Percentiles rank a stretch among this genome's conserved stretches.
These are phyloP conservation scores for Thymallus thymallus DNA, from an alignment of 2,113 vertebrate species.

Conservation along the genomic window DNA sequence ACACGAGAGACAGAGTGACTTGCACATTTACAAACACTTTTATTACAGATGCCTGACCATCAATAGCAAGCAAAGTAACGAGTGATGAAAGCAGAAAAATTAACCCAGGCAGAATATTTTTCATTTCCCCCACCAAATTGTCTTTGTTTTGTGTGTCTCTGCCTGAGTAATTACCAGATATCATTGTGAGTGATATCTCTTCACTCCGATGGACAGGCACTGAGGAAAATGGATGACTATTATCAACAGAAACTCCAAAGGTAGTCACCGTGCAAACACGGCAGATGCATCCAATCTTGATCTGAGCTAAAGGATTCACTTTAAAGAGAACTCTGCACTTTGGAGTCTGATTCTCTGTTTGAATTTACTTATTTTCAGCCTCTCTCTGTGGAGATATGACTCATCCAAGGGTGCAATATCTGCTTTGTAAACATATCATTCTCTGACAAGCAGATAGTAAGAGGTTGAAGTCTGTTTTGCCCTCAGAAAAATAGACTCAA, in stretches of 20 bases:
- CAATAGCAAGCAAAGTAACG: conserved; percentile 44
- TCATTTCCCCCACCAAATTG: conserved; percentile 51
- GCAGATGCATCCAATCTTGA: conserved; percentile 41
- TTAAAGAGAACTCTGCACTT: conserved; percentile 31
- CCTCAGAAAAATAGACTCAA: conserved; percentile 38
- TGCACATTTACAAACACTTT: conserved; percentile 39
- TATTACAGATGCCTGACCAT: conserved; percentile 45
- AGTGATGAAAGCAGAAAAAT: conserved; percentile 37
- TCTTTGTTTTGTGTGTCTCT: conserved; percentile 45
- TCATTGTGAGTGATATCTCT: conserved; percentile 39
- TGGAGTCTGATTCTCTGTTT: conserved; percentile 17
- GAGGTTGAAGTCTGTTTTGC: conserved; percentile 33
- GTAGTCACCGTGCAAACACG: conserved; percentile 45
- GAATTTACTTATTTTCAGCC: conserved; percentile 17
- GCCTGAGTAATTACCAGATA: conserved; percentile 57
- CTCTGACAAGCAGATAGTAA: conserved; percentile 40
- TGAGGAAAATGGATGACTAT: conserved; percentile 53
- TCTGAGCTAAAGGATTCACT: conserved; percentile 42
- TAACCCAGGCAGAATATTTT: conserved; percentile 45
- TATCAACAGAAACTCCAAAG: conserved; percentile 51
- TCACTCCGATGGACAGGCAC: conserved; percentile 43
- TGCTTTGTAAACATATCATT: conserved; percentile 51
- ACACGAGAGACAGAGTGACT: conserved; percentile 24
- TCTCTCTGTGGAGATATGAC: conserved; percentile 31
- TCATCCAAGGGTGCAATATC: conserved; percentile 23